phyloP scores from a whole-genome alignment of 2,888 invertebrate genomes.

The Pyrocoelia pectoralis region DNA sequence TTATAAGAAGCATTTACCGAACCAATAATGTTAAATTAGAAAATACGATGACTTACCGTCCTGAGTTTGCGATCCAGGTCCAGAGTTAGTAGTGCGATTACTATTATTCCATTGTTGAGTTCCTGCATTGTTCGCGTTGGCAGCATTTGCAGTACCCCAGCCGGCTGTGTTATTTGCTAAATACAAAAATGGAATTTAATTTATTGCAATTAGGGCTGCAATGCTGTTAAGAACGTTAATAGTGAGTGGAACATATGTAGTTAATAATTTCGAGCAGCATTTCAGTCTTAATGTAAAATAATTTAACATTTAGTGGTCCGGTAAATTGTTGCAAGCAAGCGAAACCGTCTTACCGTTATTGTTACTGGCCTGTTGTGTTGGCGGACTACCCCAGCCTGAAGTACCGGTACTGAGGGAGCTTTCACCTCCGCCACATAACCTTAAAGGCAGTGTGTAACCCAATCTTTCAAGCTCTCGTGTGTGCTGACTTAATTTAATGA shows the following conservation, averaged over 20 bases:
- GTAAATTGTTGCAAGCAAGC: slow-evolving; percentile 6
- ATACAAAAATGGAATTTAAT: slow-evolving; percentile 7
- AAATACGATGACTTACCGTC: slow-evolving; percentile 55
- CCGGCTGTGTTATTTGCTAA: slow-evolving; percentile 59
- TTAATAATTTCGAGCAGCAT: no score
- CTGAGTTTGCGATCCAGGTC: slow-evolving; percentile 53
- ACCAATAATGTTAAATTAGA: slow-evolving; percentile 1
- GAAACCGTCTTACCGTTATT: slow-evolving; percentile 64
- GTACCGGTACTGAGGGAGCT: slow-evolving; percentile 79
- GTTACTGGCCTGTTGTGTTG: slow-evolving; percentile 67
- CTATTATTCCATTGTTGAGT: slow-evolving; percentile 59
- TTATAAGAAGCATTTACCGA: slow-evolving; percentile 3
- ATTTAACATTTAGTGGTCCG: slow-evolving; percentile 21
- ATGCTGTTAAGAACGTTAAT: no score
- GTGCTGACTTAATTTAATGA: slow-evolving; percentile 46
- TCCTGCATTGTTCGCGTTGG: slow-evolving; percentile 57
- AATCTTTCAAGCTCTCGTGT: slow-evolving; percentile 44
- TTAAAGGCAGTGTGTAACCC: slow-evolving; percentile 62
- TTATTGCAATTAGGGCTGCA: no score
- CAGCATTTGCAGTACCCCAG: slow-evolving; percentile 62
- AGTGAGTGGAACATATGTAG: no score
- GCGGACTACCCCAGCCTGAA: slow-evolving; percentile 81
- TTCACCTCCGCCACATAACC: slow-evolving; percentile 81
- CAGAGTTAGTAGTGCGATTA: slow-evolving; percentile 54
- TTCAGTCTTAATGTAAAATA: not conserved